Percentiles rank a stretch among this genome's conserved stretches.
phyloP scores from a whole-genome alignment of 2,797 vertebrate genomes.

The Knipowitschia caucasica region DNA sequence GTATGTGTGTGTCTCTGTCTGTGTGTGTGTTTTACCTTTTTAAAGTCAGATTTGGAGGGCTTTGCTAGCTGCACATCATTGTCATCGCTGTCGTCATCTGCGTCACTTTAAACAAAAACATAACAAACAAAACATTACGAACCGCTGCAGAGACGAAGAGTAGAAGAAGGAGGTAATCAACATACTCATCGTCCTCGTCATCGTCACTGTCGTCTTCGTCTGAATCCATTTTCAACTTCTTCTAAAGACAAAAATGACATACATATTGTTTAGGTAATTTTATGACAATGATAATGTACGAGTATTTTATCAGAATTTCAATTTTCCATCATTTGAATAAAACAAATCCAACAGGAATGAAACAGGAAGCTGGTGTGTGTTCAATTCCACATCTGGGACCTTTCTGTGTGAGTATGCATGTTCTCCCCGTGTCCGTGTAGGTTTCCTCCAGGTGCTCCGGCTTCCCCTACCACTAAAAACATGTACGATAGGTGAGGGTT shows the following conservation, averaged over 20 bases:
- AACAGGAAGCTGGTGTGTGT: too few species aligned
- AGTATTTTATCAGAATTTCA: too few species aligned
- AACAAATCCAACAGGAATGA: too few species aligned
- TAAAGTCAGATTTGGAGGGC: slow-evolving; percentile 38
- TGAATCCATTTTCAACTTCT: slow-evolving; percentile 79
- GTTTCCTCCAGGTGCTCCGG: too few species aligned
- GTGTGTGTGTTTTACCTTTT: slow-evolving; percentile 55
- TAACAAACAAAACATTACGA: not conserved
- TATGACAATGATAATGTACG: too few species aligned
- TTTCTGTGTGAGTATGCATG: too few species aligned
- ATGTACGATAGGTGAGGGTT: too few species aligned
- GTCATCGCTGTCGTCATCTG: slow-evolving; percentile 68
- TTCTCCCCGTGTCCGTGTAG: too few species aligned
- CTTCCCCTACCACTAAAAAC: too few species aligned
- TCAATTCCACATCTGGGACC: too few species aligned
- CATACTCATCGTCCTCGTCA: slow-evolving; percentile 71
- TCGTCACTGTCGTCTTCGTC: slow-evolving; percentile 69
- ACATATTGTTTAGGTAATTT: accelerated
- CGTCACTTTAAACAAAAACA: slow-evolving; percentile 52
- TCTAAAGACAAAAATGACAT: slow-evolving; percentile 50
- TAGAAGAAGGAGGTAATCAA: not conserved
- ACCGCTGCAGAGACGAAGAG: not conserved
- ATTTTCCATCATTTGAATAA: too few species aligned
- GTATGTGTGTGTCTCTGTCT: not conserved
- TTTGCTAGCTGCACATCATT: slow-evolving; percentile 59